Percentiles rank a stretch among this genome's conserved stretches.
Evolutionary conservation across 2,888 invertebrate genomes (phyloP).

Genomic region (Alsophila aescularia): DNA sequence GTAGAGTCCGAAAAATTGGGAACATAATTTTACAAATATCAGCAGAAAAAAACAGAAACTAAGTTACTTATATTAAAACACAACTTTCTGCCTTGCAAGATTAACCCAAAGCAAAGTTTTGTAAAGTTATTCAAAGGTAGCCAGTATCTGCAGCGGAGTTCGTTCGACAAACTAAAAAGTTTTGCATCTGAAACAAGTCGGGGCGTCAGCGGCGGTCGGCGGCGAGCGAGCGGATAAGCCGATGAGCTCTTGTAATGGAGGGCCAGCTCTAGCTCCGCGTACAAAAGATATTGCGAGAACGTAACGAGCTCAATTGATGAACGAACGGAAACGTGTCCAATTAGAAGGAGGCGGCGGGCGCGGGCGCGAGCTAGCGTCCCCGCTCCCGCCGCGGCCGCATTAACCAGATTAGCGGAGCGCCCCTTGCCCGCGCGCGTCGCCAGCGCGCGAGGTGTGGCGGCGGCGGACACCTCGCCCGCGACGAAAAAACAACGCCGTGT

Average conservation of each 20-base stretch:
- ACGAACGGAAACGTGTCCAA: conserved; percentile 83
- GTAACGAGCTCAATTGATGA: conserved; percentile 84
- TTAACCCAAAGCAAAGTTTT: conserved; percentile 26
- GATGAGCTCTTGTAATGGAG: conserved; percentile 46
- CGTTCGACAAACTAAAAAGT: conserved; percentile 38
- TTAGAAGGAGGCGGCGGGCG: conserved; percentile 79
- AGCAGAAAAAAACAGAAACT: neutral
- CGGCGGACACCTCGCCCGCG: conserved; percentile 79
- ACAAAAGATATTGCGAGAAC: conserved; percentile 75
- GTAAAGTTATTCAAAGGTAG: conserved; percentile 34
- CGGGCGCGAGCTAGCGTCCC: conserved; percentile 61
- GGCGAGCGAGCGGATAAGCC: conserved; percentile 36
- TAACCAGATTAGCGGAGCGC: conserved; percentile 78
- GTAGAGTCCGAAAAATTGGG: neutral
- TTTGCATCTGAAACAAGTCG: conserved; percentile 34
- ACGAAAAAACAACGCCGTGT: conserved; percentile 76
- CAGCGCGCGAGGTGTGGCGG: conserved; percentile 68
- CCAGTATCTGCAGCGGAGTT: conserved; percentile 33
- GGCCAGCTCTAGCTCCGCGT: conserved; percentile 52
- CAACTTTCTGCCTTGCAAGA: conserved; percentile 6
- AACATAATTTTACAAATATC: neutral
- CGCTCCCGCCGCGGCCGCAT: conserved; percentile 68
- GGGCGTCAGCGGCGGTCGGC: conserved; percentile 19
- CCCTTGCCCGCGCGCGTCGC: conserved; percentile 48
- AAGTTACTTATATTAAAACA: neutral